Base-by-base conservation (phyloP, 2,888 invertebrate genomes). In the Metellina segmentata region DNA sequence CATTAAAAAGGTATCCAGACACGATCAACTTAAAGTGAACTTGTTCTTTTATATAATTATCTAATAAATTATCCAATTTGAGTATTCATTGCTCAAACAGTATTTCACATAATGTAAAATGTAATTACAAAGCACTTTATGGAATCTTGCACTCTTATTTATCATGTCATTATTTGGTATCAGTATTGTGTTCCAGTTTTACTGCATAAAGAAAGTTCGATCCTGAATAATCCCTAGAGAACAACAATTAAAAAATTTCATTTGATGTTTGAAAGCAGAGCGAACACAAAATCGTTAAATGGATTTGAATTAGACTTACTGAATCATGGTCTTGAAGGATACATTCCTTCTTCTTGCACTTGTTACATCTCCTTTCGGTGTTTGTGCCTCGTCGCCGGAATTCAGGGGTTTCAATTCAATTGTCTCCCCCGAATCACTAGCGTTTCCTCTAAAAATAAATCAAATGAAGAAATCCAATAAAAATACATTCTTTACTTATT, bases 341-440 rank as follows among this genome's bases (percentile, higher is more conserved):
- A 85, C 92, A 69, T 89, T 92, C 61, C 77, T 92, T 77, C 61
- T 81, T 78, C 85, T 83, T 6, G 71, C 11, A 16, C 53, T 20
- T 6, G 8, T 8, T 19, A 1, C 9, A 0, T 91, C 91, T 7
- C 82, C 49, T 19, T 16, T 71, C 5, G 48, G 19, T 16, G 48
- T 34, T 19, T 48, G n/a, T 16, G 13, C 49, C 16, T 81, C 81
- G 0, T 77, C 77, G 34, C 70, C 11, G 19, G 79, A 1, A 19
- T 70, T 77, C 13, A 92, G 16, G 0, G 70, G 77, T 61, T 86
- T 92, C 89, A 92, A 53, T 69, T 92, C 92, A n/a, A 92, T 85
- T 7, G 61, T 79, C 19, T 92, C 92, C 6, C 53, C 53, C 7
- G 71, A 51, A 48, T 85, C 88, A 34, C 48, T 48, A 7, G 74